These are phyloP conservation scores for Smittia aterrima DNA, from an alignment of 2,888 invertebrate species.

Conservation along the genomic window DNA sequence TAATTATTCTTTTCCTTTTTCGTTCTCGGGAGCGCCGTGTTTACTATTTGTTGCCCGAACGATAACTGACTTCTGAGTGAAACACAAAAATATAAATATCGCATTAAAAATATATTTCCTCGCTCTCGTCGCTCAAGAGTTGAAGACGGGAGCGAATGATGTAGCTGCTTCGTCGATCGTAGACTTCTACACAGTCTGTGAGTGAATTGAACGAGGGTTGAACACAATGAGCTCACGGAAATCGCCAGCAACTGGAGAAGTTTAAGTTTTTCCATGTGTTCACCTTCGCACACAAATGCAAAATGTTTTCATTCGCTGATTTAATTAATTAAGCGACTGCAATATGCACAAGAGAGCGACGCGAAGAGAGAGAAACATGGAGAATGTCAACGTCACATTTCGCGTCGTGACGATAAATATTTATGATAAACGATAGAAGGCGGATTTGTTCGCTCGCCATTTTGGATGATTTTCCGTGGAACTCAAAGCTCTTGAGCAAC, in stretches of 20 bases:
- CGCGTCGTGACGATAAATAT: background rate
- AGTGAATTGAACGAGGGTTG: background rate
- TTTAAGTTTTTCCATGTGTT: slow-evolving; percentile 27
- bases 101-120: slow-evolving; percentile 21
- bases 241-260: background rate
- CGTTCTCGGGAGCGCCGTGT: slow-evolving; percentile 41
- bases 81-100: slow-evolving; percentile 40
- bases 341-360: background rate
- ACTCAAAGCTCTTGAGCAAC: background rate
- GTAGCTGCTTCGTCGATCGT: background rate
- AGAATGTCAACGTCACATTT: background rate
- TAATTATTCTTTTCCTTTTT: background rate
- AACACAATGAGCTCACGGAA: too few species aligned
- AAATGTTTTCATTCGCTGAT: background rate
- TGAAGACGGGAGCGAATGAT: background rate
- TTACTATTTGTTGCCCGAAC: slow-evolving; percentile 44
- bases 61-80: slow-evolving; percentile 43
- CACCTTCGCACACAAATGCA: slow-evolving; percentile 9
- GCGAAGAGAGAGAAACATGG: background rate
- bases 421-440: slow-evolving; percentile 1
- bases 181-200: background rate
- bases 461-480: background rate
- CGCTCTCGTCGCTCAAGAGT: background rate
- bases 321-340: slow-evolving; percentile 20
- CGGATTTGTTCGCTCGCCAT: background rate